Conservation (phyloP, 2,888 invertebrate genomes). For the Abscondita cerata region DNA sequence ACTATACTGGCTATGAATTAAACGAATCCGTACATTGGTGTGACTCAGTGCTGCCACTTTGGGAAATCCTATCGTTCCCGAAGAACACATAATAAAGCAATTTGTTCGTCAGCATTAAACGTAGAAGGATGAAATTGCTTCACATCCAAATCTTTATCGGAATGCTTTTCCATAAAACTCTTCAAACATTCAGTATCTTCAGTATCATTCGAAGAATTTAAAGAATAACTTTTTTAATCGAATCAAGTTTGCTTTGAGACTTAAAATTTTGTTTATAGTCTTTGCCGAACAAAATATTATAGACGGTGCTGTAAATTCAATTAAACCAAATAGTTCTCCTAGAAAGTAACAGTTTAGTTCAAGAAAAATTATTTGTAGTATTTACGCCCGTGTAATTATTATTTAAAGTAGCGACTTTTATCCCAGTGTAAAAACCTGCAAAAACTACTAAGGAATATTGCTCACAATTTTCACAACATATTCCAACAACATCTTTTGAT, state of each 20-base stretch:
- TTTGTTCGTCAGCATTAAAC: constrained; percentile 36
- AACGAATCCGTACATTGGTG: constrained; percentile 54
- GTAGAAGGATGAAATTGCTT: constrained; percentile 18
- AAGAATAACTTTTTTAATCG: constrained; percentile 63
- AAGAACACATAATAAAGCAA: constrained; percentile 64
- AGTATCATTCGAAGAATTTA: constrained; percentile 59
- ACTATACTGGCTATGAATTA: constrained; percentile 5
- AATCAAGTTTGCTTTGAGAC: constrained; percentile 54
- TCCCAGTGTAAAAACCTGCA: too few relatives aligned
- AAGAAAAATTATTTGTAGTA: too few relatives aligned
- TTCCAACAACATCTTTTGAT: too few relatives aligned
- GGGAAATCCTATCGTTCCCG: constrained; percentile 73
- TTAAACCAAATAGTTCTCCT: constrained; percentile 58
- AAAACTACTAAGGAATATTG: too few relatives aligned
- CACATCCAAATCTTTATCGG: constrained; percentile 14
- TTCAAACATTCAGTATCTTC: constrained; percentile 56
- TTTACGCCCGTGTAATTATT: too few relatives aligned
- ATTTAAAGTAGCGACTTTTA: too few relatives aligned
- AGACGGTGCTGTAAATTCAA: constrained; percentile 70
- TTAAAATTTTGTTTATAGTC: constrained; percentile 62
- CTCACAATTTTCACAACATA: too few relatives aligned
- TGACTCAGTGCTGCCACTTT: constrained; percentile 72
- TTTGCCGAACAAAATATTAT: constrained; percentile 69
- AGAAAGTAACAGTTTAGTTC: background rate
- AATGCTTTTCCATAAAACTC: constrained; percentile 56